Evolutionary conservation across 2,113 vertebrate genomes (phyloP).

Genomic region (Aythya baeri): DNA sequence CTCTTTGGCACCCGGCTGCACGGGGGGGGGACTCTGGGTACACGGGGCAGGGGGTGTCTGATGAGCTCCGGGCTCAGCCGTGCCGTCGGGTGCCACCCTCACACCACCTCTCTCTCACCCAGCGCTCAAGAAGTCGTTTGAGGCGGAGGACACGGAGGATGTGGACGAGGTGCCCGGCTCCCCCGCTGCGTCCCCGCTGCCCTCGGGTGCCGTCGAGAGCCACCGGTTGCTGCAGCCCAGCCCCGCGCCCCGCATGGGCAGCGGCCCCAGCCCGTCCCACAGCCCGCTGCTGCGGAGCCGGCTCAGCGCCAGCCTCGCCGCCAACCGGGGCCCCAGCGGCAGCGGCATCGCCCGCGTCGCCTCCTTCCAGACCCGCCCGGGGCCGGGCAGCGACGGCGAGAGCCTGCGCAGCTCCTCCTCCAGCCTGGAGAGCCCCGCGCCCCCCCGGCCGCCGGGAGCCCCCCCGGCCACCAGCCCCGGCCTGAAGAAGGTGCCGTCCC

Average conservation of each 20-base stretch:
- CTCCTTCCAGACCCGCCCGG: conserved; percentile 80
- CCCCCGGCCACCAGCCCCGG: conserved; percentile 1
- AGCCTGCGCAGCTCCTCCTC: conserved; percentile 88
- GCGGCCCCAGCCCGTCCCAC: conserved; percentile 57
- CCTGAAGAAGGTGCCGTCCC: conserved; percentile 81
- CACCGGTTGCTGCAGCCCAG: conserved; percentile 13
- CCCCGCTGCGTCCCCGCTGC: conserved; percentile 30
- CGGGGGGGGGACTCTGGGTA: not conserved
- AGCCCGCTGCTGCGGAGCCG: conserved; percentile 72
- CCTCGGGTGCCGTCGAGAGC: conserved; percentile 56
- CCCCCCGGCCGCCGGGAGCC: not conserved
- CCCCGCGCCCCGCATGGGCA: conserved; percentile 56
- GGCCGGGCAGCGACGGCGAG: conserved; percentile 82
- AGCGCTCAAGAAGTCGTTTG: conserved; percentile 89
- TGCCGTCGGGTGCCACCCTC: not conserved
- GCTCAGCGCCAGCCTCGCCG: conserved; percentile 72
- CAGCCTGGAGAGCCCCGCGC: conserved; percentile 81
- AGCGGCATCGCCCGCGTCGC: conserved; percentile 65
- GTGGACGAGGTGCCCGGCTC: conserved; percentile 72
- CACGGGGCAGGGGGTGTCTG: not conserved
- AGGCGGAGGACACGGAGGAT: conserved; percentile 85
- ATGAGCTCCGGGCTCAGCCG: too few species aligned
- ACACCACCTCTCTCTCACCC: not conserved
- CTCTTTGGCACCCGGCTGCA: not conserved
- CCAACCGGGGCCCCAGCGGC: conserved; percentile 31